Conservation (phyloP, 2,113 vertebrate species). For the Oriolus oriolus region DNA sequence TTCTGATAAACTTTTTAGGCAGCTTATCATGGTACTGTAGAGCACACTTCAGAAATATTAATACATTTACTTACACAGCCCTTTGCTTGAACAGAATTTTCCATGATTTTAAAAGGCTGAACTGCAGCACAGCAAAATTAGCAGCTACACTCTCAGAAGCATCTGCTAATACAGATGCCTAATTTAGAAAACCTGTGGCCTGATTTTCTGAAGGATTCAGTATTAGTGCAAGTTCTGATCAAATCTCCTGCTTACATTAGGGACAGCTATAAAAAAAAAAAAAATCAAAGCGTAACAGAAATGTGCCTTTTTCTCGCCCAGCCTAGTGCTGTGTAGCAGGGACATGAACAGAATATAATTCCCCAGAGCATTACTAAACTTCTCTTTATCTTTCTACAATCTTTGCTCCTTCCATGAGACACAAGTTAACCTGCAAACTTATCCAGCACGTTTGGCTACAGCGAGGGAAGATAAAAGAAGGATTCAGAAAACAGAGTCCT, state of each 20-base stretch:
- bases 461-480: not conserved
- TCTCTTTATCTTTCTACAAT: not conserved
- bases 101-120: not conserved
- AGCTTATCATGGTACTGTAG: not conserved
- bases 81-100: not conserved
- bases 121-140: not conserved
- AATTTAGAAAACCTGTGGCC: not conserved
- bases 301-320: not conserved
- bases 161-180: constrained; percentile 2
- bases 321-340: accelerated
- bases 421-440: not conserved
- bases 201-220: not conserved
- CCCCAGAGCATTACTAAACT: not conserved
- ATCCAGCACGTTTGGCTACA: not conserved
- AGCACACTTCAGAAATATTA: not conserved
- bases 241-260: not conserved
- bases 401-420: not conserved
- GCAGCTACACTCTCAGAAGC: not conserved
- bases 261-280: not conserved
- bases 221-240: not conserved
- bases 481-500: not conserved
- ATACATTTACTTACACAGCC: not conserved
- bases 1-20: not conserved
- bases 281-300: not conserved
- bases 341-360: not conserved